Evolutionary conservation across 2,797 vertebrate species (phyloP).

Genomic region (Propithecus perrieri): DNA sequence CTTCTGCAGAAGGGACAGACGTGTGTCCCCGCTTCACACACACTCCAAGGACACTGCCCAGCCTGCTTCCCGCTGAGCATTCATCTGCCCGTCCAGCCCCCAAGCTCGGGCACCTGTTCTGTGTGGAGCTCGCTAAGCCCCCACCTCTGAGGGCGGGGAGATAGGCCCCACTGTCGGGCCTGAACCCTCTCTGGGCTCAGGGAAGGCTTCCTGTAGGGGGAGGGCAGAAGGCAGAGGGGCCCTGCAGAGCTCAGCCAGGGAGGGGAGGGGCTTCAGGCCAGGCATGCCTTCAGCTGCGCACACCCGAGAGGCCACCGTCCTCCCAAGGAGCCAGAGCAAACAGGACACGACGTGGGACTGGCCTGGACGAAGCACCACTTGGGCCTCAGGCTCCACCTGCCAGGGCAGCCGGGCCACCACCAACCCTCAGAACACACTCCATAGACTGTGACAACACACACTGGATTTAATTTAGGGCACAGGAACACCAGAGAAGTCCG

Average conservation of each 20-base stretch:
- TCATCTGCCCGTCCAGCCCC: background rate
- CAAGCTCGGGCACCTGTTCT: background rate
- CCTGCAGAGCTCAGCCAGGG: background rate
- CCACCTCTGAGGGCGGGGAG: background rate
- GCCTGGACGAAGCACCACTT: background rate
- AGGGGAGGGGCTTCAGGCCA: background rate
- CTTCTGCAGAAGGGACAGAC: background rate
- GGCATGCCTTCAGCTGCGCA: background rate
- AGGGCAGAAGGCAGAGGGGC: fast-evolving
- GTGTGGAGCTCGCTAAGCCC: no score
- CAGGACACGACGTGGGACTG: background rate
- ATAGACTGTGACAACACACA: background rate
- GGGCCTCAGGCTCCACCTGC: background rate
- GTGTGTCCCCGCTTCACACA: background rate
- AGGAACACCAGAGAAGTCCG: background rate
- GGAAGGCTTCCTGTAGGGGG: no score
- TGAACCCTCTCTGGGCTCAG: background rate
- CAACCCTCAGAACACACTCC: background rate
- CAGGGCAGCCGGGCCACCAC: background rate
- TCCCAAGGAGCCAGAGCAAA: background rate
- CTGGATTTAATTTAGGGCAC: background rate
- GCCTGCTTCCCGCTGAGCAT: background rate
- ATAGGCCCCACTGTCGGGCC: background rate
- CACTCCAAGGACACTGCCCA: background rate
- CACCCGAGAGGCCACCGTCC: background rate